Percentiles rank a stretch among this genome's conserved stretches.
Conservation (phyloP, 1,140 invertebrate genomes). For the Dendrolimus kikuchii region DNA sequence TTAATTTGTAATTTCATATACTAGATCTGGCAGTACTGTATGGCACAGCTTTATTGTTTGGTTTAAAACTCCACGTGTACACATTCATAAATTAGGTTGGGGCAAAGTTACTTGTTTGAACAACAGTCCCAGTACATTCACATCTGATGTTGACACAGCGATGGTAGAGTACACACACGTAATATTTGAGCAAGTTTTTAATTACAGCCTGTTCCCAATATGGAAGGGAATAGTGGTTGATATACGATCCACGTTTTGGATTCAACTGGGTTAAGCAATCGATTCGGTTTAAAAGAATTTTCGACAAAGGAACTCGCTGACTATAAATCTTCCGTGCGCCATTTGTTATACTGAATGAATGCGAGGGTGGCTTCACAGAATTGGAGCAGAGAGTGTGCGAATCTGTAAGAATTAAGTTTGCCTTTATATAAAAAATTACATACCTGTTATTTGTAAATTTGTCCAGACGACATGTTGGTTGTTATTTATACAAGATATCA, state of each 20-base stretch:
- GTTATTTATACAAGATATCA: too few species aligned
- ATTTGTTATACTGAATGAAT: constrained; percentile 52
- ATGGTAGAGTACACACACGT: constrained; percentile 27
- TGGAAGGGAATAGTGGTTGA: neutral
- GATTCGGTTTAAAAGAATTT: constrained; percentile 16
- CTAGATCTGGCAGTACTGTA: constrained; percentile 6
- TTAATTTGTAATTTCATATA: constrained; percentile 2
- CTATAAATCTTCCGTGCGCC: constrained; percentile 54
- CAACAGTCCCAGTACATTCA: constrained; percentile 35
- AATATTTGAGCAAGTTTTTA: constrained; percentile 39
- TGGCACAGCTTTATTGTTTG: neutral
- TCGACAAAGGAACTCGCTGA: constrained; percentile 27
- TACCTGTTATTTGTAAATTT: too few species aligned
- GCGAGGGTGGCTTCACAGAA: constrained; percentile 31
- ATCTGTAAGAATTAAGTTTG: constrained; percentile 21
- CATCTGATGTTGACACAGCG: constrained; percentile 41
- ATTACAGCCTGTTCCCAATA: constrained; percentile 26
- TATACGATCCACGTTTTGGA: constrained; percentile 1
- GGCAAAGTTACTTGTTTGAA: constrained; percentile 36
- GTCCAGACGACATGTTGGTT: too few species aligned
- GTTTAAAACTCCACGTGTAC: constrained; percentile 22
- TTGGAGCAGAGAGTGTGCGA: constrained; percentile 33
- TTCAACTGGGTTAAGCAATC: neutral
- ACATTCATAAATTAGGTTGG: constrained; percentile 41
- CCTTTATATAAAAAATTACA: constrained; percentile 9